Evolutionary conservation across 2,113 vertebrate genomes (phyloP).

Genomic region (Oophaga pumilio): DNA sequence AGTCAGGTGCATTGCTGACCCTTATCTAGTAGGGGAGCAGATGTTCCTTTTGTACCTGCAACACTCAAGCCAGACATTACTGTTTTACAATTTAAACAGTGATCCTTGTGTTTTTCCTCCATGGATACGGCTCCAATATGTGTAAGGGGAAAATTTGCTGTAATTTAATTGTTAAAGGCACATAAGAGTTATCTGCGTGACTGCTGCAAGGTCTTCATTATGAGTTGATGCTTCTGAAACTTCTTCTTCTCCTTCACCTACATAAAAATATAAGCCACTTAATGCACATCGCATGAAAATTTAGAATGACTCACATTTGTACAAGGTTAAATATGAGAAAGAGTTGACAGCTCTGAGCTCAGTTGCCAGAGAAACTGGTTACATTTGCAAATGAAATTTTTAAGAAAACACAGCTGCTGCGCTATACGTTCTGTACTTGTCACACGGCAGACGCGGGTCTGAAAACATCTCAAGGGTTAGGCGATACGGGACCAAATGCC

Average conservation of each 20-base stretch:
- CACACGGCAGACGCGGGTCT: not conserved
- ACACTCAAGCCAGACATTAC: too few relatives aligned
- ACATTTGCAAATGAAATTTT: not conserved
- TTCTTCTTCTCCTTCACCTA: not conserved
- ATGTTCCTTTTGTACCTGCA: too few relatives aligned
- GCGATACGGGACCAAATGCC: not conserved
- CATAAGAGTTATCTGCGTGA: not conserved
- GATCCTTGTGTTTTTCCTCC: too few relatives aligned
- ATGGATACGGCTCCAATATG: too few relatives aligned
- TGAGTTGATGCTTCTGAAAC: not conserved
- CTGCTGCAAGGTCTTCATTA: not conserved
- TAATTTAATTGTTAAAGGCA: not conserved
- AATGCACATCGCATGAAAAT: not conserved
- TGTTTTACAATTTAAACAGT: too few relatives aligned
- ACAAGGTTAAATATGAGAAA: not conserved
- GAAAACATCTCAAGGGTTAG: not conserved
- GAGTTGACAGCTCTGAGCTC: not conserved
- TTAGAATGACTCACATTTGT: not conserved
- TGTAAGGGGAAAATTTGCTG: too few relatives aligned
- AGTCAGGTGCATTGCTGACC: too few relatives aligned
- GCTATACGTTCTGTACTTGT: not conserved
- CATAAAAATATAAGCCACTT: not conserved
- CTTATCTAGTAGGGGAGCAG: too few relatives aligned
- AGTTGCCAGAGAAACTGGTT: constrained; percentile 9
- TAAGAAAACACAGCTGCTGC: not conserved